These are phyloP conservation scores for Paracanthobrama guichenoti DNA, from an alignment of 2,113 vertebrate species.

Conservation along the genomic window DNA sequence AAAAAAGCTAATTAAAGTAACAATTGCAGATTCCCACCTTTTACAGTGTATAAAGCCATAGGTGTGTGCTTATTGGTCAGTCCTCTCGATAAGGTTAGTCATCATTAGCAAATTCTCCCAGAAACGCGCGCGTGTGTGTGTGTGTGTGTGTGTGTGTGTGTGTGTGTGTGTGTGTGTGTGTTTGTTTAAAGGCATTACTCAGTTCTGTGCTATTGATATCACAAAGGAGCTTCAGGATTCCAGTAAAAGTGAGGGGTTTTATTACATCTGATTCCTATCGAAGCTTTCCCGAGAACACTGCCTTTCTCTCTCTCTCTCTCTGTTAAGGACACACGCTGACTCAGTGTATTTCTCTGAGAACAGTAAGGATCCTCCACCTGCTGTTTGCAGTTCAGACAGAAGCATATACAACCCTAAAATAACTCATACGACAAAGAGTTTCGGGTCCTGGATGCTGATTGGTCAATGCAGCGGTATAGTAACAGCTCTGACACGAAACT, in stretches of 20 bases:
- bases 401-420: not conserved
- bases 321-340: conserved; percentile 2
- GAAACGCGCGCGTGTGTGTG: not conserved
- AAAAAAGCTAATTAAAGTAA: not conserved
- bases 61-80: not conserved
- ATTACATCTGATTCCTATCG: conserved; percentile 17
- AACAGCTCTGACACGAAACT: not conserved
- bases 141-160: not conserved
- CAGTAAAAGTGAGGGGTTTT: not conserved
- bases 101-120: not conserved
- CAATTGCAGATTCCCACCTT: not conserved
- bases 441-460: not conserved
- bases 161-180: not conserved
- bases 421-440: not conserved
- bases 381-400: not conserved
- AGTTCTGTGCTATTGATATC: not conserved
- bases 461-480: not conserved
- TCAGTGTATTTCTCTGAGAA: not conserved
- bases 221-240: conserved; percentile 33
- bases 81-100: not conserved
- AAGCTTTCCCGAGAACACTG: not conserved
- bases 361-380: conserved; percentile 1
- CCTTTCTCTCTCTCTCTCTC: conserved; percentile 8
- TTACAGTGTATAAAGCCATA: not conserved
- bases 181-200: not conserved